Conservation (phyloP, 2,888 invertebrate species). For the Drosophila siamana region DNA sequence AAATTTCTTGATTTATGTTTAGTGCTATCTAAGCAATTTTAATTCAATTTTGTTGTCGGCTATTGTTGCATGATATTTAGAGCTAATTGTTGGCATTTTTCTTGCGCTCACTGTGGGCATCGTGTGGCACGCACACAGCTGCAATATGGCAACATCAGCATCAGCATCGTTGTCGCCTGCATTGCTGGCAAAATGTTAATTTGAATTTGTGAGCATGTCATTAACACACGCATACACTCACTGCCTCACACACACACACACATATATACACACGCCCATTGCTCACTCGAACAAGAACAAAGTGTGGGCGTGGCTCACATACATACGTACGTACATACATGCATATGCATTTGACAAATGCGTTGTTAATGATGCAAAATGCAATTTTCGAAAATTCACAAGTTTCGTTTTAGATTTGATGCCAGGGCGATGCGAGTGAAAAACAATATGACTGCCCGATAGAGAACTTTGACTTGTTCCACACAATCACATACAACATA, state of each 20-base stretch:
- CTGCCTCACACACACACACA: conserved; percentile 28
- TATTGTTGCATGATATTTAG: not conserved
- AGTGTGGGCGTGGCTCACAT: conserved; percentile 14
- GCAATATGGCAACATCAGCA: conserved; percentile 49
- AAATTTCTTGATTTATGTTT: not conserved
- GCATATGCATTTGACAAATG: conserved; percentile 77
- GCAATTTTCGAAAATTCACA: conserved; percentile 77
- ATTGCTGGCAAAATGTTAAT: conserved; percentile 80
- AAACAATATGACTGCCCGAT: conserved; percentile 24
- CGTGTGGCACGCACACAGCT: conserved; percentile 53
- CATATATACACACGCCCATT: conserved; percentile 24
- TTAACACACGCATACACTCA: conserved; percentile 72
- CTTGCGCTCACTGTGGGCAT: conserved; percentile 54
- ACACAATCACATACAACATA: conserved; percentile 2
- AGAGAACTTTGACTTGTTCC: conserved; percentile 22
- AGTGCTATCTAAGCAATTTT: not conserved
- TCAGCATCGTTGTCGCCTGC: conserved; percentile 65
- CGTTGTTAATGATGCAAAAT: conserved; percentile 80
- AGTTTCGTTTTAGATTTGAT: conserved; percentile 68
- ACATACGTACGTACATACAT: not conserved
- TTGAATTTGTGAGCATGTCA: conserved; percentile 82
- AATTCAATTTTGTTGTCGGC: not conserved
- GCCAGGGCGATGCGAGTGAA: conserved; percentile 12
- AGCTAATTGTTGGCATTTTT: conserved; percentile 11
- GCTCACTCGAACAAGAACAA: conserved; percentile 33